Percentiles rank a stretch among this genome's conserved stretches.
Evolutionary conservation across 2,797 vertebrate genomes (phyloP).

Genomic region (Platalea minor): DNA sequence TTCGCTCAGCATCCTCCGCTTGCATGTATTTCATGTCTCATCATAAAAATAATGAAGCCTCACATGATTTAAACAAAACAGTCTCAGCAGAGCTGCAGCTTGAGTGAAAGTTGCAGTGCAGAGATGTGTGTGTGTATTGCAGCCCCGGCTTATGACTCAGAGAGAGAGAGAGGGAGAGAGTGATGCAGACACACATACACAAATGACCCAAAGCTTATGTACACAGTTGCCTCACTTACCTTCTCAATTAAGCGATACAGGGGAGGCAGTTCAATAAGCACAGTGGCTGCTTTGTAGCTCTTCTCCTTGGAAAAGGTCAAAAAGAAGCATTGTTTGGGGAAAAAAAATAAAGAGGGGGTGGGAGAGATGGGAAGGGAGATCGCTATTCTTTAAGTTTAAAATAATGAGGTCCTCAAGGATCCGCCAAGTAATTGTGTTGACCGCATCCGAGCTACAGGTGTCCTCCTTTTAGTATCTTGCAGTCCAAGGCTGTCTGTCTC

Average conservation of each 20-base stretch:
- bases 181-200: slow-evolving; percentile 68
- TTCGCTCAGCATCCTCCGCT: slow-evolving; percentile 38
- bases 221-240: slow-evolving; percentile 80
- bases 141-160: slow-evolving; percentile 70
- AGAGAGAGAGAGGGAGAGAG: slow-evolving; percentile 9
- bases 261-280: slow-evolving; percentile 78
- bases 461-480: slow-evolving; percentile 75
- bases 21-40: slow-evolving; percentile 70
- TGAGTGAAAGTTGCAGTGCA: slow-evolving; percentile 73
- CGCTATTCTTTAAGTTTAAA: slow-evolving; percentile 76
- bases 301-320: slow-evolving; percentile 84
- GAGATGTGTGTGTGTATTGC: slow-evolving; percentile 55
- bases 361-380: slow-evolving; percentile 52
- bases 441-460: slow-evolving; percentile 87
- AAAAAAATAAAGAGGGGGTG: slow-evolving; percentile 64
- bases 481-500: slow-evolving; percentile 67
- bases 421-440: slow-evolving; percentile 72
- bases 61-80: slow-evolving; percentile 74
- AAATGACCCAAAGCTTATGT: slow-evolving; percentile 69
- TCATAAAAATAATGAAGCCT: slow-evolving; percentile 79
- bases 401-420: slow-evolving; percentile 83
- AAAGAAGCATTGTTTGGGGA: slow-evolving; percentile 77
- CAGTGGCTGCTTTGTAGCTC: slow-evolving; percentile 76
- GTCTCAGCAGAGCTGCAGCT: slow-evolving; percentile 72
- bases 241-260: slow-evolving; percentile 82